phyloP scores from a whole-genome alignment of 2,888 invertebrate species.

The Alloscopus bannaensis region DNA sequence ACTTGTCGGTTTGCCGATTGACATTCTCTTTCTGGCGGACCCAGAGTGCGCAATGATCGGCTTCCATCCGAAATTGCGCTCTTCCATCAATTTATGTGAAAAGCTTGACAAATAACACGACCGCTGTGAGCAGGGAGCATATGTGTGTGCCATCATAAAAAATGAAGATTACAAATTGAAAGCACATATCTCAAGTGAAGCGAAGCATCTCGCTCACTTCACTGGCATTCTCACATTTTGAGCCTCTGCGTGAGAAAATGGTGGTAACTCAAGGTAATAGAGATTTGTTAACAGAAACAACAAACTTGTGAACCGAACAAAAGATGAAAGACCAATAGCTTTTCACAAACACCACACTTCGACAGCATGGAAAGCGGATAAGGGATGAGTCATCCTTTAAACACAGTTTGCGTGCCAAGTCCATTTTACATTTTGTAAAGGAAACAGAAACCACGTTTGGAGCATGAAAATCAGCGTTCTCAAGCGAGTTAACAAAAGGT shows the following conservation, averaged over 20 bases:
- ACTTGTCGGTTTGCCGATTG: too few relatives aligned
- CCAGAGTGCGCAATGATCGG: too few relatives aligned
- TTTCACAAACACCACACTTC: too few relatives aligned
- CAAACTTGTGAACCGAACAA: neutral
- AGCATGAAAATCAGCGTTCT: slow-evolving; percentile 38
- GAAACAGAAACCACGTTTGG: slow-evolving; percentile 37
- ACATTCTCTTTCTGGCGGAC: too few relatives aligned
- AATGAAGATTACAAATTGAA: neutral
- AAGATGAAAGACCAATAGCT: too few relatives aligned
- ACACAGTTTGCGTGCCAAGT: slow-evolving; percentile 24
- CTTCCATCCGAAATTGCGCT: too few relatives aligned
- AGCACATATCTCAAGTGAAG: neutral
- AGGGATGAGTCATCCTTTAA: slow-evolving; percentile 36
- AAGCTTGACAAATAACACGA: too few relatives aligned
- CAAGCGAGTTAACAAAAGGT: slow-evolving; percentile 25
- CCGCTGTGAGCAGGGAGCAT: neutral
- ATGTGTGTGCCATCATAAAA: neutral
- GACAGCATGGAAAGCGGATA: too few relatives aligned
- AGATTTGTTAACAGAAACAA: neutral
- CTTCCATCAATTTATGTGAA: too few relatives aligned
- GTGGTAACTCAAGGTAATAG: neutral
- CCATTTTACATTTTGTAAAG: slow-evolving; percentile 36
- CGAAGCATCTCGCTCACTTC: neutral
- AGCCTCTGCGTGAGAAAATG: neutral
- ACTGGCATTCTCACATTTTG: neutral